phyloP scores from a whole-genome alignment of 1,140 invertebrate species.

The Formica selysi region DNA sequence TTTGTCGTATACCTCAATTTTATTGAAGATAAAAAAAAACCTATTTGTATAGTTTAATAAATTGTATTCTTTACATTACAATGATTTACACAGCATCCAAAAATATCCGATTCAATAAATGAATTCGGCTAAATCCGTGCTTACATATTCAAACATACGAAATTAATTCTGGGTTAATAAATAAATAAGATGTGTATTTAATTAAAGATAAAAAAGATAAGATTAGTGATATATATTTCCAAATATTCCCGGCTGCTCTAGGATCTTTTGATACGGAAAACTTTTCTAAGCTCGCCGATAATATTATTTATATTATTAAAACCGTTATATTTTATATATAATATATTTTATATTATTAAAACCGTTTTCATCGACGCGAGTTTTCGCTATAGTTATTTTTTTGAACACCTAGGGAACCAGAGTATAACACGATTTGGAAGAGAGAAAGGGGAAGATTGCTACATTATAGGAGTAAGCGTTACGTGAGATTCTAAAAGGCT shows the following conservation, averaged over 20 bases:
- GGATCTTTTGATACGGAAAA: not conserved
- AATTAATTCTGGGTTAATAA: not conserved
- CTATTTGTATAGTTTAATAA: constrained; percentile 3
- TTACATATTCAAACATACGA: not conserved
- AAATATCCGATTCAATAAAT: not conserved
- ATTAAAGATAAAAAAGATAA: not conserved
- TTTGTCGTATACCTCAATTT: not conserved
- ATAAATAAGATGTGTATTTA: not conserved
- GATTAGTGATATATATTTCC: not conserved
- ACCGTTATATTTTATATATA: no score
- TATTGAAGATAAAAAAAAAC: not conserved
- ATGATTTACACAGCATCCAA: not conserved
- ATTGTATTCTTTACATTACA: not conserved
- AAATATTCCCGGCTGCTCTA: no score
- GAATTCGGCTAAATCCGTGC: not conserved
- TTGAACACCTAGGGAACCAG: not conserved
- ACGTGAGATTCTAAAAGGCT: constrained; percentile 50
- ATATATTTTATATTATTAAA: not conserved
- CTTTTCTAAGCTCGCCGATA: not conserved
- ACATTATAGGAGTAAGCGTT: constrained; percentile 17
- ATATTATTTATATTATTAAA: not conserved
- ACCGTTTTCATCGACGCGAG: not conserved
- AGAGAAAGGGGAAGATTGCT: not conserved
- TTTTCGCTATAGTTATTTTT: not conserved
- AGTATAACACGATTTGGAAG: constrained; percentile 12